Percentiles rank a stretch among this genome's conserved stretches.
Evolutionary conservation across 2,888 invertebrate species (phyloP).

Genomic region (Phasia obesa): DNA sequence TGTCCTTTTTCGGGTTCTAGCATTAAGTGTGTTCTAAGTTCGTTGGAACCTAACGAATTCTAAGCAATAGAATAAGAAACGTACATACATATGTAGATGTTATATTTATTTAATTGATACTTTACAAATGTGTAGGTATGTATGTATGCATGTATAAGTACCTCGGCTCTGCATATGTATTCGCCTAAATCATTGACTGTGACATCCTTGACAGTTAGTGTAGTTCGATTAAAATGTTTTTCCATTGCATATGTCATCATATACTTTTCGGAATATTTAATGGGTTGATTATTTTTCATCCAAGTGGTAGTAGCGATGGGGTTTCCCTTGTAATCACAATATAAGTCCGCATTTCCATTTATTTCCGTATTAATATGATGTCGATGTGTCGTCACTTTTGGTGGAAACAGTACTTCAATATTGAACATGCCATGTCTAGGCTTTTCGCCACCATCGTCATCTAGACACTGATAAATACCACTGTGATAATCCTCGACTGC

Average conservation of each 20-base stretch:
- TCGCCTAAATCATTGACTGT: conserved; percentile 87
- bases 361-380: conserved; percentile 79
- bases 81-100: neutral
- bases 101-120: neutral
- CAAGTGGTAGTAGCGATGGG: conserved; percentile 77
- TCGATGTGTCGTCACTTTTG: conserved; percentile 79
- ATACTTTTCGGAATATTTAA: conserved; percentile 78
- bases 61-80: neutral
- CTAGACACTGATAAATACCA: conserved; percentile 80
- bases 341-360: conserved; percentile 77
- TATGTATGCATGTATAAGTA: conserved; percentile 52
- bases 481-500: conserved; percentile 77
- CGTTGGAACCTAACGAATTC: conserved; percentile 78
- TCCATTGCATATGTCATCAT: conserved; percentile 83
- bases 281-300: conserved; percentile 75
- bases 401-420: conserved; percentile 78
- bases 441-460: conserved; percentile 77
- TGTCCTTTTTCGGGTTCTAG: conserved; percentile 80
- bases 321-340: conserved; percentile 79
- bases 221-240: conserved; percentile 82
- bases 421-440: conserved; percentile 78
- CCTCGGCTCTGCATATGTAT: conserved; percentile 87
- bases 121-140: too few relatives aligned
- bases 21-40: conserved; percentile 76
- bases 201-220: conserved; percentile 87